phyloP scores from a whole-genome alignment of 2,797 vertebrate genomes.

The Gymnothorax javanicus region DNA sequence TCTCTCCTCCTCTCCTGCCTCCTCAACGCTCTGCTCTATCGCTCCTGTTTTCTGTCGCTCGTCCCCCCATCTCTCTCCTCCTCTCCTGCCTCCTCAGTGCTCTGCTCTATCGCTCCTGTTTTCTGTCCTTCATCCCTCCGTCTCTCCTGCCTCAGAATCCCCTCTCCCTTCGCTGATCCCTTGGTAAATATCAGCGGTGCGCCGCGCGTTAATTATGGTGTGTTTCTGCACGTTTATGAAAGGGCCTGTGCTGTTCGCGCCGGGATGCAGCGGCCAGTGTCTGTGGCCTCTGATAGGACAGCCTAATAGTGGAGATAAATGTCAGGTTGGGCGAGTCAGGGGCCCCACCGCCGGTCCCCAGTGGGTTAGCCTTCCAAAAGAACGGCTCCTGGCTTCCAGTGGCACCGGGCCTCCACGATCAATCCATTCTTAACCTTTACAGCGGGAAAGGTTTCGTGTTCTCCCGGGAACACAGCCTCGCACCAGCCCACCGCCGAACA shows the following conservation, averaged over 20 bases:
- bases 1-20: not conserved
- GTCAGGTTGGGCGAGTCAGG: conserved; percentile 35
- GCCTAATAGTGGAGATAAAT: conserved; percentile 46
- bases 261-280: conserved; percentile 28
- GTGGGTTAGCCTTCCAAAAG: conserved; percentile 24
- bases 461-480: not conserved
- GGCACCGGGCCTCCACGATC: conserved; percentile 11
- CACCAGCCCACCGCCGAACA: not conserved
- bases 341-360: conserved; percentile 33
- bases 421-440: conserved; percentile 39
- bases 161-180: conserved; percentile 47
- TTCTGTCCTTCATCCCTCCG: not conserved
- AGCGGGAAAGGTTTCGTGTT: conserved; percentile 4
- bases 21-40: too few species aligned
- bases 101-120: conserved; percentile 25
- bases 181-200: conserved; percentile 48
- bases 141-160: conserved; percentile 39
- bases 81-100: not conserved
- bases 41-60: too few species aligned
- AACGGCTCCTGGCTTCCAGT: conserved; percentile 28
- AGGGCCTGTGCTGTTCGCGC: conserved; percentile 29
- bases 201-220: conserved; percentile 45
- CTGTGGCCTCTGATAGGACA: conserved; percentile 37
- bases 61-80: conserved; percentile 8
- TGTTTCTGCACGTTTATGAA: conserved; percentile 41